Percentiles rank a stretch among this genome's conserved stretches.
These are phyloP conservation scores for Helicoverpa zea DNA, from an alignment of 1,140 invertebrate species.

Conservation along the genomic window DNA sequence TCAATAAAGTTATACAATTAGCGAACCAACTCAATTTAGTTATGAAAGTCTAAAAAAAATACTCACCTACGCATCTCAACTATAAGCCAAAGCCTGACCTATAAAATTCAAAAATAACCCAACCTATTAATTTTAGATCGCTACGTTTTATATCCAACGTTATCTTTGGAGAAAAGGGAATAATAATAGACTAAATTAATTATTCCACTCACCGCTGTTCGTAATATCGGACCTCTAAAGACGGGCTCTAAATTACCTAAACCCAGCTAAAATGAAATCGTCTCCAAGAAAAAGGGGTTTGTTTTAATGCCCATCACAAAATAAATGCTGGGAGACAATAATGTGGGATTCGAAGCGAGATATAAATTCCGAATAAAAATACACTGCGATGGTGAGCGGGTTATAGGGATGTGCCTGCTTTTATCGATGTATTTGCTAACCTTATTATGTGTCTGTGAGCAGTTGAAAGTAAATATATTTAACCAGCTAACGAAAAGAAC, in stretches of 20 bases:
- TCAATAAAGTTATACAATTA: too few species aligned
- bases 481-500: too few species aligned
- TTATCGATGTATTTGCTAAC: slow-evolving; percentile 37
- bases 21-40: too few species aligned
- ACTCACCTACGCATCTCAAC: background rate
- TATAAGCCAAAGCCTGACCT: slow-evolving; percentile 35
- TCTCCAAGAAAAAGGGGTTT: slow-evolving; percentile 84
- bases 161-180: slow-evolving; percentile 77
- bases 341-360: slow-evolving; percentile 83
- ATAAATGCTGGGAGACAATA: slow-evolving; percentile 85
- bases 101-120: slow-evolving; percentile 48
- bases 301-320: slow-evolving; percentile 86
- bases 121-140: slow-evolving; percentile 30
- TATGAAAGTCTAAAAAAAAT: background rate
- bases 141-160: slow-evolving; percentile 66
- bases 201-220: slow-evolving; percentile 70
- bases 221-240: slow-evolving; percentile 76
- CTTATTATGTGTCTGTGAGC: background rate
- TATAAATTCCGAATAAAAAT: slow-evolving; percentile 86
- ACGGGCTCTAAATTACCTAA: slow-evolving; percentile 82
- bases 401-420: slow-evolving; percentile 28
- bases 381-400: slow-evolving; percentile 54
- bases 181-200: slow-evolving; percentile 85
- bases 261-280: slow-evolving; percentile 86
- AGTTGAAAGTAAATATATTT: background rate